Base-by-base conservation (phyloP, 1,140 invertebrate genomes). In the Leptinotarsa defecta region DNA sequence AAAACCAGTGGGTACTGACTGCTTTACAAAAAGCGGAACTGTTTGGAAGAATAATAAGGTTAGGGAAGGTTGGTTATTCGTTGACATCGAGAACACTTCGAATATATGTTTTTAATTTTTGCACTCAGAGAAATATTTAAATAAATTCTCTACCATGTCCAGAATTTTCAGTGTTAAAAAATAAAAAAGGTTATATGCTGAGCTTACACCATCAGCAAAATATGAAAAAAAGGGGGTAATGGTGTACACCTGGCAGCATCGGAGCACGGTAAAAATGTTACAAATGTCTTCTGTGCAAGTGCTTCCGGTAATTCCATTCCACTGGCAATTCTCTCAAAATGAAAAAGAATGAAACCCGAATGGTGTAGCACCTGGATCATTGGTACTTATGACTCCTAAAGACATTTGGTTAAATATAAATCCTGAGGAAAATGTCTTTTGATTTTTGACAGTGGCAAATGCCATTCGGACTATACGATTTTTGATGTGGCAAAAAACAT, bases 321-420 rank as follows among this genome's bases (percentile, higher is more conserved):
- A 8, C 83, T 84, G 19, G 83, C 82, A 79, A 81, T 86, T 48
- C 63, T 86, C 24, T 88, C 86, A 72, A 85, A 84, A 77, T 83
- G 81, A 1, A 77, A 79, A 75, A 77, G 84, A 68, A 62, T 79
- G 43, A 84, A 83, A 72, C 75, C 13, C 5, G 81, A 81, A 71
- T 84, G 74, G 24, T 27, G 24, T 5, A 27, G 24, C 24, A 67
- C 52, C 79, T 52, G 83, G 84, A 74, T 69, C 76, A 20, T 4
- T 76, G 4, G 79, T 81, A 11, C 64, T 75, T 61, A 85, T 84
- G 81, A 79, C 82, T 24, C 74, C 77, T 27, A 85, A 86, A 80
- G 84, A 27, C 4, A 27, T 27, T 27, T 27, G 24, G 24, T 0
- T 0, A 74, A 82, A 68, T 81, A 82, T 69, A 86, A 83, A 78